Conservation (phyloP, 2,888 invertebrate genomes). For the Copidosoma aretas region DNA sequence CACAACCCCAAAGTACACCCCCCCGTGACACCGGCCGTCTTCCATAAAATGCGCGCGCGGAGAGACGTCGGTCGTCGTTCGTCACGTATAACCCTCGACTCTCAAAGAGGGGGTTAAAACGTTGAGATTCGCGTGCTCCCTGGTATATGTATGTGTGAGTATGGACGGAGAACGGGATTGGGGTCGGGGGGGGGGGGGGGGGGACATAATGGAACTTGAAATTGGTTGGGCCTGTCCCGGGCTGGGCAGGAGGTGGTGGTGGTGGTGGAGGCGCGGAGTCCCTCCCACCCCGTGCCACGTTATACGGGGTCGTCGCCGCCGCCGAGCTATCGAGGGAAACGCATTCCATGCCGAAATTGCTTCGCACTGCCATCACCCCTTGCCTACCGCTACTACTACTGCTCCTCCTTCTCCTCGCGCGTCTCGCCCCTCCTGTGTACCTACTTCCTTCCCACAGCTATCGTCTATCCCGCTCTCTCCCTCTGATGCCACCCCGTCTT, state of each 20-base stretch:
- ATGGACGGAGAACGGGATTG: background rate
- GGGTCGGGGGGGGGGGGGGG: conserved; percentile 46
- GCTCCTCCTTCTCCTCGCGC: background rate
- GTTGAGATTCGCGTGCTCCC: background rate
- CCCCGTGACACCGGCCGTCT: too few species aligned
- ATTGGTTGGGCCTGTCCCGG: conserved; percentile 62
- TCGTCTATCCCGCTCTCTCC: conserved; percentile 22
- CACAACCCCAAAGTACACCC: too few species aligned
- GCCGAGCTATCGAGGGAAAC: conserved; percentile 59
- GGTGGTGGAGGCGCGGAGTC: background rate
- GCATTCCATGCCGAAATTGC: conserved; percentile 62
- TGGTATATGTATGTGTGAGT: background rate
- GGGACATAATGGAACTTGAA: conserved; percentile 62
- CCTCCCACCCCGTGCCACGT: background rate
- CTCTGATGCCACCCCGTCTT: background rate
- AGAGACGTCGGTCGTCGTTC: too few species aligned
- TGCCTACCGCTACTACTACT: too few species aligned
- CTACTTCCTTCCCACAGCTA: background rate
- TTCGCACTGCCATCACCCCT: conserved; percentile 52
- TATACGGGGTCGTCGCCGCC: conserved; percentile 26
- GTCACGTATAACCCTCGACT: too few species aligned
- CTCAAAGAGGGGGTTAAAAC: background rate
- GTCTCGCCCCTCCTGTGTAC: background rate
- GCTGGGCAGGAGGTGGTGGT: conserved; percentile 18
- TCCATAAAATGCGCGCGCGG: too few species aligned